phyloP scores from a whole-genome alignment of 35 echinoderm and acorn worm species.

The Stichopus chloronotus region DNA sequence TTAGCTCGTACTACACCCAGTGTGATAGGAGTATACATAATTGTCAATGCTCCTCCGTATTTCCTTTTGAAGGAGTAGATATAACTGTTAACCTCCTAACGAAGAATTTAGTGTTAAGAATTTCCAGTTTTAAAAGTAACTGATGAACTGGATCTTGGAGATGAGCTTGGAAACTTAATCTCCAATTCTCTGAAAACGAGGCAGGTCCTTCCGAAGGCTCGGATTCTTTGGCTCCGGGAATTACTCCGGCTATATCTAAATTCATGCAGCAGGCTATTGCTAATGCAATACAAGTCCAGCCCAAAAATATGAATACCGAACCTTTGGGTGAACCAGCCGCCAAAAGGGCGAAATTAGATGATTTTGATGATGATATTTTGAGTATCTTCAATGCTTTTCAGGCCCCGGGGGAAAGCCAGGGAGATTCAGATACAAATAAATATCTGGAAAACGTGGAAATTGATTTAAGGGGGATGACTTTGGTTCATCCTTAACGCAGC shows the following conservation, averaged over 20 bases:
- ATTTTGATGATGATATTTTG: not conserved
- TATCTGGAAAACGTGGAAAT: not conserved
- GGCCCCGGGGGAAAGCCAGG: not conserved
- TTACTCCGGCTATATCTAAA: not conserved
- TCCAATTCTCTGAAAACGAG: conserved; percentile 3
- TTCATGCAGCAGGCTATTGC: conserved; percentile 4
- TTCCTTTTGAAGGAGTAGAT: not conserved
- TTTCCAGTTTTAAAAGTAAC: not conserved
- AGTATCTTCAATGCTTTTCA: conserved; percentile 30
- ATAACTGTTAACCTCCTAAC: not conserved
- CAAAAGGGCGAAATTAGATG: not conserved
- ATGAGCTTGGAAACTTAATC: not conserved
- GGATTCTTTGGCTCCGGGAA: not conserved
- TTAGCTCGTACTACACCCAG: not conserved
- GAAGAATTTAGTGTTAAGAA: not conserved
- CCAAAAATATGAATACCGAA: not conserved
- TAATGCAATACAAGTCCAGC: not conserved
- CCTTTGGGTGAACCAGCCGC: conserved; percentile 18
- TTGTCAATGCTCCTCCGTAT: not conserved
- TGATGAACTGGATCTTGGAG: not conserved
- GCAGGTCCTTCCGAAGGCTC: not conserved
- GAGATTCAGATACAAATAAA: not conserved
- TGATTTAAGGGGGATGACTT: not conserved
- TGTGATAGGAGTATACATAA: not conserved
- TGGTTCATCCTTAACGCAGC: not conserved